Base-by-base conservation (phyloP, 2,888 invertebrate genomes). In the Ectobius pallidus region DNA sequence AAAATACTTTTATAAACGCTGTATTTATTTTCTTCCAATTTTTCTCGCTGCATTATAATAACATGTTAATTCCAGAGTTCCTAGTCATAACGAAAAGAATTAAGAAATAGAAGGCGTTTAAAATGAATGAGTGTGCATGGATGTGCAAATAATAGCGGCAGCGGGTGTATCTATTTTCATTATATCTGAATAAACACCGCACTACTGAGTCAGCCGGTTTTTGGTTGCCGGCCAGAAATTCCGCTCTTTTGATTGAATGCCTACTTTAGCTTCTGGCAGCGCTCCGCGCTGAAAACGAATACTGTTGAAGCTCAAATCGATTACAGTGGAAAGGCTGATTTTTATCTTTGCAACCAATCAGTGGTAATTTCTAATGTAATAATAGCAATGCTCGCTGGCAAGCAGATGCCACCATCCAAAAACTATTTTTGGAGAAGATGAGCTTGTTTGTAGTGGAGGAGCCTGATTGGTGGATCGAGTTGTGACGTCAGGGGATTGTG, bases 401-500 rank as follows among this genome's bases (percentile, higher is more conserved):
- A n/a, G n/a, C n/a, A n/a, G n/a, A n/a, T n/a, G n/a, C n/a, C n/a
- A n/a, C n/a, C n/a, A n/a, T n/a, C n/a, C n/a, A n/a, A n/a, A n/a
- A n/a, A 65, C 72, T 72, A 72, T 72, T 72, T 72, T 62, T 27
- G 49, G 62, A 58, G 34, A 16, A 65, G 22, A 58, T 58, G 11
- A 58, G 30, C 14, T 30, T 30, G 58, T 58, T 58, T 58, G 25
- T 58, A 58, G 58, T 30, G 25, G 52, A 44, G 65, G 34, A 25
- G 30, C 32, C 22, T 22, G 71, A 71, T 71, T 71, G 71, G 71
- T 67, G 49, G 30, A 42, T 55, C 49, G n/a, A 18, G 20, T 27
- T 27, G 22, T 67, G 71, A 71, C 71, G 71, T 71, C 67, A 71
- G 18, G 25, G 27, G 32, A 32, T 63, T 71, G 68, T 72, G 55